These are phyloP conservation scores for Epinotia nisella DNA, from an alignment of 2,888 invertebrate species.

Conservation along the genomic window DNA sequence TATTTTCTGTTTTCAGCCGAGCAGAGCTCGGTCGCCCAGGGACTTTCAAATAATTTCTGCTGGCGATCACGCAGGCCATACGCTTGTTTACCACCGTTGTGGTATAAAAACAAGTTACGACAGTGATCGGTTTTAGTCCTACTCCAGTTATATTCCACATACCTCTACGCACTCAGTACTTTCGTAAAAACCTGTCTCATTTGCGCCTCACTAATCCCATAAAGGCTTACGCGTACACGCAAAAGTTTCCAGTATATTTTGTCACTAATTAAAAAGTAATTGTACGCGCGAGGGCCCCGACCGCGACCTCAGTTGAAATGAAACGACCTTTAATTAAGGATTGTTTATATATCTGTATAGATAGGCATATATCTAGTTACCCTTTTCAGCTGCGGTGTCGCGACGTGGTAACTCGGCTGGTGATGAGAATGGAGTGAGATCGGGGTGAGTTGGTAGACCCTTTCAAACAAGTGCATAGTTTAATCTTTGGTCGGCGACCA, in stretches of 20 bases:
- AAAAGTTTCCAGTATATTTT: slow-evolving; percentile 55
- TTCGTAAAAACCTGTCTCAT: slow-evolving; percentile 41
- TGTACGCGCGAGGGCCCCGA: slow-evolving; percentile 55
- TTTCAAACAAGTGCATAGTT: not conserved
- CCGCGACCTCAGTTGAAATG: slow-evolving; percentile 61
- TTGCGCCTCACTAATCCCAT: slow-evolving; percentile 30
- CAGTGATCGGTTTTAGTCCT: too few species aligned
- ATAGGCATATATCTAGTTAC: slow-evolving; percentile 63
- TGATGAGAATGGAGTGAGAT: slow-evolving; percentile 14
- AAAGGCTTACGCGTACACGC: slow-evolving; percentile 34
- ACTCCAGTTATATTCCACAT: too few species aligned
- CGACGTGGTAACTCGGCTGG: slow-evolving; percentile 48
- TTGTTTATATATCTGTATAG: slow-evolving; percentile 49
- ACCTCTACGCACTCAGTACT: slow-evolving; percentile 47
- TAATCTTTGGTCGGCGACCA: too few species aligned
- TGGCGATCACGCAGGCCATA: too few species aligned
- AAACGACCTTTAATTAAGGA: slow-evolving; percentile 74
- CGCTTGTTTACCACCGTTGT: too few species aligned
- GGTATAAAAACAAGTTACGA: too few species aligned
- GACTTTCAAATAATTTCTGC: too few species aligned
- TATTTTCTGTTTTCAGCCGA: too few species aligned
- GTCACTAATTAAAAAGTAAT: slow-evolving; percentile 74
- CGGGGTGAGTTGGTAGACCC: not conserved
- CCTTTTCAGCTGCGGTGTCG: slow-evolving; percentile 68
- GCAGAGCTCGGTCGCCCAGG: too few species aligned